phyloP scores from a whole-genome alignment of 2,888 invertebrate species.

The Octonoba sinensis region DNA sequence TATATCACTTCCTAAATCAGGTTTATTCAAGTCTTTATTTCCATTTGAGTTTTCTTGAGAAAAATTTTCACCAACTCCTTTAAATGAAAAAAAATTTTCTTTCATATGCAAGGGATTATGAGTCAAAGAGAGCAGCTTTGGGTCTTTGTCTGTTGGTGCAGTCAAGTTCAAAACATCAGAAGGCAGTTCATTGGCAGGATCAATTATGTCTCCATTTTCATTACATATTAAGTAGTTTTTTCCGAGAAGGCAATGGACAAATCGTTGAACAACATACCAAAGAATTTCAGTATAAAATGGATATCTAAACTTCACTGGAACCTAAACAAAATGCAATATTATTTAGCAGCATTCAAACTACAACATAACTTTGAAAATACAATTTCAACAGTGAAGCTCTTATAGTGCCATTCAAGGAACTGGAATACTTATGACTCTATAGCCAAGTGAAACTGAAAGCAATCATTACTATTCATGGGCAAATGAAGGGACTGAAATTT shows the following conservation, averaged over 20 bases:
- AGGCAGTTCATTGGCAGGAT: slow-evolving; percentile 43
- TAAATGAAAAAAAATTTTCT: slow-evolving; percentile 40
- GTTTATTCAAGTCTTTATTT: background rate
- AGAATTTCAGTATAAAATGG: slow-evolving; percentile 98
- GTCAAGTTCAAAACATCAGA: slow-evolving; percentile 48
- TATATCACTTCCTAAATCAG: slow-evolving; percentile 12
- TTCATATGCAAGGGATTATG: slow-evolving; percentile 50
- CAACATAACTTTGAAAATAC: too few species aligned
- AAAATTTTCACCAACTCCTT: slow-evolving; percentile 40
- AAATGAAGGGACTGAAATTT: too few species aligned
- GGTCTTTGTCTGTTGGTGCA: slow-evolving; percentile 40
- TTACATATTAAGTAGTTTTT: slow-evolving; percentile 79
- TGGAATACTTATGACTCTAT: too few species aligned
- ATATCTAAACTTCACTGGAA: slow-evolving; percentile 96
- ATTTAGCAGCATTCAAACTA: background rate
- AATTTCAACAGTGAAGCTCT: too few species aligned
- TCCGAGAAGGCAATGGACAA: slow-evolving; percentile 88
- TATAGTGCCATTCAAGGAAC: too few species aligned
- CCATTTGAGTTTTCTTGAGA: slow-evolving; percentile 5
- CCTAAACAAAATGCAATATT: slow-evolving; percentile 74
- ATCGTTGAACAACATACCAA: slow-evolving; percentile 96
- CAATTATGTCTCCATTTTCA: slow-evolving; percentile 67
- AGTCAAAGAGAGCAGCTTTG: slow-evolving; percentile 32
- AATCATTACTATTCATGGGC: too few species aligned
- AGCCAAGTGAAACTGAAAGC: too few species aligned